Base-by-base conservation (phyloP, 2,797 vertebrate species). In the Hemibagrus guttatus region DNA sequence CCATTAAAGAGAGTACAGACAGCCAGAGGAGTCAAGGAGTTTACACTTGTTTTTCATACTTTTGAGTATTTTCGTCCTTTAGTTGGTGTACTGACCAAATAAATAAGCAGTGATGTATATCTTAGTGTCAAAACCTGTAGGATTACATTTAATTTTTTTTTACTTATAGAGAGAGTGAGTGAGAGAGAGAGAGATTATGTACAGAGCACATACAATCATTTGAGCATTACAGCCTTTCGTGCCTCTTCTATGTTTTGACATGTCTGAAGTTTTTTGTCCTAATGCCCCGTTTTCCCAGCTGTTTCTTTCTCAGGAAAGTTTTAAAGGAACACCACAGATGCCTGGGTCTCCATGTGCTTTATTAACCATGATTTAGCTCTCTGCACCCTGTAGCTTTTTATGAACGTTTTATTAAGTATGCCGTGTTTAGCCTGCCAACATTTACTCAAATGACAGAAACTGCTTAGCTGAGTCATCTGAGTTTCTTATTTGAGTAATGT, bases 201-300 rank as follows among this genome's bases (percentile, higher is more conserved):
- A 81, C 31, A 46, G 72, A 78, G 19, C 56, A 39, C 52, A 81
- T 81, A 85, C 79, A 86, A 74, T 74, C 85, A 84, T 88, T 86
- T 90, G 76, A 89, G 88, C 88, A 88, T 88, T 86, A 79, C 71
- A 79, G 63, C 39, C 63, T 54, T 83, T 71, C 61, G 14, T 85
- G 85, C 19, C 59, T 86, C 56, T 86, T 52, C 72, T 31, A 56
- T 90, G 90, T 89, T 90, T 82, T 87, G 71, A 88, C 90, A 87
- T 88, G 88, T 82, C 87, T 88, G 35, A 69, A 83, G 81, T 83
- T 78, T 39, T 84, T 81, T 86, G 88, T 86, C 6, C 6, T 89
- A 84, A 87, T 46, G 61, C 59, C 42, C 52, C 28, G 61, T 49
- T 58, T 82, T 84, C 68, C 78, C 85, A 78, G 90, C 84, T 89